phyloP scores from a whole-genome alignment of 2,888 invertebrate genomes.

The Drosophila meridionalis region DNA sequence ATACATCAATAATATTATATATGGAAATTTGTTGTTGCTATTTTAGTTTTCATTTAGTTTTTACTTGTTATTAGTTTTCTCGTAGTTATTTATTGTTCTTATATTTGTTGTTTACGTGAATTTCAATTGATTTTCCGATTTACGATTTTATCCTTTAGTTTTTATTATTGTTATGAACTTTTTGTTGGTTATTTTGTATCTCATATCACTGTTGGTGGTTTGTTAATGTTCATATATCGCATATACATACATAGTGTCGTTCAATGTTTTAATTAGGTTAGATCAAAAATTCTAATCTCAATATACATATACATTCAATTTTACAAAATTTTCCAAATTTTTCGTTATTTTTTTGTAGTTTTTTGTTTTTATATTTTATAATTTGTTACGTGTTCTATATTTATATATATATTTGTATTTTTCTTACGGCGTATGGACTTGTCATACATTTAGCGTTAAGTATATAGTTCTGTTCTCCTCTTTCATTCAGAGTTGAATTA shows the following conservation, averaged over 20 bases:
- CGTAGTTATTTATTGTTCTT: slow-evolving; percentile 15
- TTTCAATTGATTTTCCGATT: slow-evolving; percentile 17
- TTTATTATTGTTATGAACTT: slow-evolving; percentile 41
- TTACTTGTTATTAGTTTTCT: slow-evolving; percentile 2
- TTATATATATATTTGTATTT: slow-evolving; percentile 11
- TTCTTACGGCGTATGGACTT: slow-evolving; percentile 66
- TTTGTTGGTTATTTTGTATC: slow-evolving; percentile 60
- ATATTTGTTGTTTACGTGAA: slow-evolving; percentile 14
- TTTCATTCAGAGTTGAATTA: slow-evolving; percentile 33
- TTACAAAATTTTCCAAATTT: slow-evolving; percentile 71
- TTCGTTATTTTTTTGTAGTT: neutral
- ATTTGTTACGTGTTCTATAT: slow-evolving; percentile 55
- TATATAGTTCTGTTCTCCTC: slow-evolving; percentile 39
- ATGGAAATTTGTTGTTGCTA: slow-evolving; percentile 40
- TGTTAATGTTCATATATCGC: slow-evolving; percentile 63
- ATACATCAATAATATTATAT: slow-evolving; percentile 49
- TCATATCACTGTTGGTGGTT: slow-evolving; percentile 81
- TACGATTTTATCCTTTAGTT: slow-evolving; percentile 11
- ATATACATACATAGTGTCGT: slow-evolving; percentile 27
- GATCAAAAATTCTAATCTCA: slow-evolving; percentile 66
- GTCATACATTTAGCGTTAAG: slow-evolving; percentile 54
- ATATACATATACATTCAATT: slow-evolving; percentile 72
- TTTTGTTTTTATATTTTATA: slow-evolving; percentile 10
- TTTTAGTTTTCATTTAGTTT: slow-evolving; percentile 14
- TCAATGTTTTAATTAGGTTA: slow-evolving; percentile 45